Base-by-base conservation (phyloP, 2,888 invertebrate species). In the Apomyelois bistriatella region DNA sequence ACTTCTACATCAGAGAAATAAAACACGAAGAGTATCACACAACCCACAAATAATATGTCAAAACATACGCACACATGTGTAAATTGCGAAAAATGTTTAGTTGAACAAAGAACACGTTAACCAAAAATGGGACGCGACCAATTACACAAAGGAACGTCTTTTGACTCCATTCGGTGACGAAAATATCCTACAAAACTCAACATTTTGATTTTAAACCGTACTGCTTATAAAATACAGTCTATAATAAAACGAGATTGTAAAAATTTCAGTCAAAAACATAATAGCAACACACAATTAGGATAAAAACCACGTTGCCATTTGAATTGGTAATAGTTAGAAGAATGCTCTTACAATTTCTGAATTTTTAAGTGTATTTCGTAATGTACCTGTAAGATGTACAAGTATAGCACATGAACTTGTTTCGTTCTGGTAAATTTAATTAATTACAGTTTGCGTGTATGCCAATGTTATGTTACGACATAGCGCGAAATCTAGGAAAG, bases 111-210 rank as follows among this genome's bases (percentile, higher is more conserved):
- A 65, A 67, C 62, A 62, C 65, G 63, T 71, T 66, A 64, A 65
- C 67, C 64, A 68, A 76, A 86, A 85, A 85, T 85, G 67, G 85
- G 75, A 85, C 87, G 85, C 68, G 73, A 75, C 87, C 64, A 88
- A 89, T 87, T 72, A 65, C 76, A 74, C 74, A 81, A 76, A 75
- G 71, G 66, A 69, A 67, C 62, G 60, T 65, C 66, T 70, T 75
- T 72, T 65, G 60, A 69, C 42, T 42, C 42, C 32, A 76, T 57
- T 59, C 57, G 55, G 62, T 72, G 72, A 64, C 65, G 67, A 72
- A 72, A 70, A 60, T 38, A 58, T 52, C 46, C 50, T 52, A 10
- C 22, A 13, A 38, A 22, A 10, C 48, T 37, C 30, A 8, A 7
- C 47, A 52, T 12, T 16, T n/a, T 52, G 53, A 66, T 60, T 62